phyloP scores from a whole-genome alignment of 2,113 vertebrate species.

The Xiphias gladius region DNA sequence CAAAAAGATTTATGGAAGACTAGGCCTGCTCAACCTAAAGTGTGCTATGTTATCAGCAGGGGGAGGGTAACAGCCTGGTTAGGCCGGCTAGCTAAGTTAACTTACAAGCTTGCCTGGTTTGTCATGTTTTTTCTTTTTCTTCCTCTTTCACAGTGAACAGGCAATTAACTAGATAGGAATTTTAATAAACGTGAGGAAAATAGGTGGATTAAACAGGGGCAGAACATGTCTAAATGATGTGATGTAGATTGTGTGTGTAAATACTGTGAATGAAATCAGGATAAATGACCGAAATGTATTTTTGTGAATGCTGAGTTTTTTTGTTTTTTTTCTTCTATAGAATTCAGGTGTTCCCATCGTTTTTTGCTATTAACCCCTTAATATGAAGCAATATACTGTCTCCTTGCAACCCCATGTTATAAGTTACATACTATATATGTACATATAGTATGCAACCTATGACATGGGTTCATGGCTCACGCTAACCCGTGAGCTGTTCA shows the following conservation, averaged over 20 bases:
- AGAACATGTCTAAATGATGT: neutral
- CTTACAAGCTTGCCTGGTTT: neutral
- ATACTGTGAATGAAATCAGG: constrained; percentile 16
- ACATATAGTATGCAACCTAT: too few relatives aligned
- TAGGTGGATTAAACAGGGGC: neutral
- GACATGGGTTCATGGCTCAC: too few relatives aligned
- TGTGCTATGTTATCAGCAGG: neutral
- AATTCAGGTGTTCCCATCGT: neutral
- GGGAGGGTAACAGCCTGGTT: neutral
- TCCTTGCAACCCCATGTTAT: neutral
- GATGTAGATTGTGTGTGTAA: neutral
- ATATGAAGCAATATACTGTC: neutral
- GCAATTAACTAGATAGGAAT: neutral
- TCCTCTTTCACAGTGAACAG: neutral
- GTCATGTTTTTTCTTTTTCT: neutral
- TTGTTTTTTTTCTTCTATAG: neutral
- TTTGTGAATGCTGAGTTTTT: neutral
- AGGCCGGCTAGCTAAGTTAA: neutral
- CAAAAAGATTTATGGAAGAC: neutral
- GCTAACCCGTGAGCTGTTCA: neutral
- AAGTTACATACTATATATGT: neutral
- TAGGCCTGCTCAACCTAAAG: neutral
- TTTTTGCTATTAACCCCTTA: neutral
- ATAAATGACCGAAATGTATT: neutral
- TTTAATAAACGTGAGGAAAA: neutral